phyloP scores from a whole-genome alignment of 2,113 vertebrate species.

The Potamarius usumacintae region DNA sequence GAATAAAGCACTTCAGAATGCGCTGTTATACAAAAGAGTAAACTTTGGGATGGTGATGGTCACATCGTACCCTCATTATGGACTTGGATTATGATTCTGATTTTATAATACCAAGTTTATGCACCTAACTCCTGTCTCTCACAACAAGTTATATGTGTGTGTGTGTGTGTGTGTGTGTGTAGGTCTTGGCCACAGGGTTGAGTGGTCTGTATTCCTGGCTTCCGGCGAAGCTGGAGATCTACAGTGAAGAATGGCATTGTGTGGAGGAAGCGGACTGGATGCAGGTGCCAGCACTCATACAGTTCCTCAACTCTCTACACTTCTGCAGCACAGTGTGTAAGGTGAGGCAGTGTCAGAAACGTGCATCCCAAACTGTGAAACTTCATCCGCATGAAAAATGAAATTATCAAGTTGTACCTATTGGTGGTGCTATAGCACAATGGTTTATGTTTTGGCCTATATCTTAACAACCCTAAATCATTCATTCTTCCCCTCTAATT shows the following conservation, averaged over 20 bases:
- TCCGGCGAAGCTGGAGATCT: conserved; percentile 86
- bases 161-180: conserved; percentile 32
- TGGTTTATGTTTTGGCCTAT: not conserved
- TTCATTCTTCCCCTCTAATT: not conserved
- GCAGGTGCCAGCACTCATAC: conserved; percentile 85
- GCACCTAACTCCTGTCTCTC: not conserved
- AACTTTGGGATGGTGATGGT: not conserved
- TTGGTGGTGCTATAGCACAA: not conserved
- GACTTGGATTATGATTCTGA: not conserved
- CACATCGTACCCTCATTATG: not conserved
- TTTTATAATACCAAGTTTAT: not conserved
- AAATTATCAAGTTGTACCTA: not conserved
- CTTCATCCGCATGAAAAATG: not conserved
- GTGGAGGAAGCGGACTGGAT: conserved; percentile 86
- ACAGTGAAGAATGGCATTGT: conserved; percentile 88
- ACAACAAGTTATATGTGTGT: not conserved
- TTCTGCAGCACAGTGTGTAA: conserved; percentile 93
- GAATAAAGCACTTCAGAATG: not conserved
- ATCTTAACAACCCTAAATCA: not conserved
- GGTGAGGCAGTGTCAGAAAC: conserved; percentile 68
- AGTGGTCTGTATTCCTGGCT: conserved; percentile 94
- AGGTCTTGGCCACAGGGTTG: conserved; percentile 96
- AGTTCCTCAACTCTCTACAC: conserved; percentile 93
- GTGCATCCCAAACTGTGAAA: not conserved
- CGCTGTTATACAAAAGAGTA: not conserved